Evolutionary conservation across 1,140 invertebrate genomes (phyloP).

Genomic region (Physella acuta): DNA sequence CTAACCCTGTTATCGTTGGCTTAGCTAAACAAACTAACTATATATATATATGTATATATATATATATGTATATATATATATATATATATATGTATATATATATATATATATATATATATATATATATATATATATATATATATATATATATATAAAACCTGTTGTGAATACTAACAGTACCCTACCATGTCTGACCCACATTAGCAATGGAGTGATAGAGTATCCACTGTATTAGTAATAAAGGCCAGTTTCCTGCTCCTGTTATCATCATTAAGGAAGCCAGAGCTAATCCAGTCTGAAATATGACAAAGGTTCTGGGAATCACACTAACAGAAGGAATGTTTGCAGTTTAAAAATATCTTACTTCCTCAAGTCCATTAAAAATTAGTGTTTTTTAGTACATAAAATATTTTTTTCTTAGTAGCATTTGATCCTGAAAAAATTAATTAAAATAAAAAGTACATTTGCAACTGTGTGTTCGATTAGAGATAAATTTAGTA

Average conservation of each 20-base stretch:
- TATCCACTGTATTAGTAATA: slow-evolving; percentile 57
- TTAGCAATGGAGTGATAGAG: slow-evolving; percentile 61
- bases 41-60: not conserved
- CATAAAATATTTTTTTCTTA: no score
- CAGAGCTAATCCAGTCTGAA: slow-evolving; percentile 48
- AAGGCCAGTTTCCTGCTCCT: slow-evolving; percentile 58
- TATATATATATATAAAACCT: not conserved
- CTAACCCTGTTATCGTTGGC: not conserved
- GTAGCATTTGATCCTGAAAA: no score
- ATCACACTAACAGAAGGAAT: no score
- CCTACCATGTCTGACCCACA: slow-evolving; percentile 59
- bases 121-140: not conserved
- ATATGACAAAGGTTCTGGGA: no score
- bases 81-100: not conserved
- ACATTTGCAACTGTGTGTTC: no score
- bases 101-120: not conserved
- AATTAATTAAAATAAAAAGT: no score
- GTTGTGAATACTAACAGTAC: not conserved
- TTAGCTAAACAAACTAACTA: not conserved
- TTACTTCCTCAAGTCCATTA: no score
- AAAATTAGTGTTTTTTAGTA: no score
- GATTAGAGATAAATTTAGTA: no score
- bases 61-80: not conserved
- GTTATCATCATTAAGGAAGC: slow-evolving; percentile 51
- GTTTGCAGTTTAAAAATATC: no score